phyloP scores from a whole-genome alignment of 1,140 invertebrate species.

The Drosophila miranda region DNA sequence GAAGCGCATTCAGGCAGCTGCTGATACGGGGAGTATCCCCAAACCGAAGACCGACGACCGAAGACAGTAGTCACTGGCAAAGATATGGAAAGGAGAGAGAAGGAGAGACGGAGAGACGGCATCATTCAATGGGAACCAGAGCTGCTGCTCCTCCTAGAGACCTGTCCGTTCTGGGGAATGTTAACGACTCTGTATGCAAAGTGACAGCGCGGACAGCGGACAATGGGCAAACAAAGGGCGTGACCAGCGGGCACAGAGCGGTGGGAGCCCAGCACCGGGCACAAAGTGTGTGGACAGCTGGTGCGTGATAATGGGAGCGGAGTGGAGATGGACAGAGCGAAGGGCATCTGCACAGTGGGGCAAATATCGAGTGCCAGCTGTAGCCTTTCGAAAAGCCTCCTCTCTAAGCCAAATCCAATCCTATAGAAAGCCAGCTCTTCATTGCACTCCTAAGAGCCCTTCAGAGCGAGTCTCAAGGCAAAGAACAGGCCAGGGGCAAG shows the following conservation, averaged over 20 bases:
- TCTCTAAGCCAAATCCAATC: too few relatives aligned
- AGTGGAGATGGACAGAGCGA: background rate
- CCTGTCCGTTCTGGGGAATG: slow-evolving; percentile 11
- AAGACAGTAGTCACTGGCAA: slow-evolving; percentile 52
- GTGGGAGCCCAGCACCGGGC: background rate
- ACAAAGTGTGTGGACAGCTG: slow-evolving; percentile 17
- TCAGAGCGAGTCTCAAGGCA: too few relatives aligned
- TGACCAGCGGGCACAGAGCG: slow-evolving; percentile 3
- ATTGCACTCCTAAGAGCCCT: too few relatives aligned
- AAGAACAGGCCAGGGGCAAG: too few relatives aligned
- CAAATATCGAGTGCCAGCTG: slow-evolving; percentile 18
- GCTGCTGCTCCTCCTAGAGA: background rate
- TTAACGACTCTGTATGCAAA: slow-evolving; percentile 63
- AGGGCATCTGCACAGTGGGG: slow-evolving; percentile 41
- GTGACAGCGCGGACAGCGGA: slow-evolving; percentile 52
- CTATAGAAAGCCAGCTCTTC: too few relatives aligned
- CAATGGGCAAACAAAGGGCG: slow-evolving; percentile 49
- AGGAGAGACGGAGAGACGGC: slow-evolving; percentile 1
- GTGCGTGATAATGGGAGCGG: slow-evolving; percentile 15
- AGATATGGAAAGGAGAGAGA: slow-evolving; percentile 3
- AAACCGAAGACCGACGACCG: slow-evolving; percentile 1
- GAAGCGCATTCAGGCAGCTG: slow-evolving; percentile 56
- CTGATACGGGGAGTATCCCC: slow-evolving; percentile 35
- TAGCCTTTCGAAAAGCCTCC: too few relatives aligned
- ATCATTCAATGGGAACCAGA: slow-evolving; percentile 14